These are phyloP conservation scores for Macaca nemestrina DNA, from an alignment of 2,113 vertebrate species.

Conservation along the genomic window DNA sequence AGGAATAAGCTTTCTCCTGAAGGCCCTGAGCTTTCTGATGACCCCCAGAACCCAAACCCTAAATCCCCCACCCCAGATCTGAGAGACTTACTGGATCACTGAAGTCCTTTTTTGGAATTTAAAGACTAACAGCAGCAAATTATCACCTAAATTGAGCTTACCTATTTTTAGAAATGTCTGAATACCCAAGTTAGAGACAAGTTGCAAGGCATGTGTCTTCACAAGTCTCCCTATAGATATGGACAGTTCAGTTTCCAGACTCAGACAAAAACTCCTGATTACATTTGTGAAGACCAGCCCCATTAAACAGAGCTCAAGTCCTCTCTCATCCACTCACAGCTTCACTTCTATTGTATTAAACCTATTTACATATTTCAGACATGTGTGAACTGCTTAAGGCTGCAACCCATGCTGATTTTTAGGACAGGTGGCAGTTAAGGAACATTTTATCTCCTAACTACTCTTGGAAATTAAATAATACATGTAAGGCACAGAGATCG, in stretches of 20 bases:
- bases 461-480: slow-evolving; percentile 33
- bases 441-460: slow-evolving; percentile 1
- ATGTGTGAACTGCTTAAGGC: background rate
- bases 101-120: background rate
- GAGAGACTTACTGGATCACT: background rate
- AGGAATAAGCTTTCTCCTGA: background rate
- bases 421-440: background rate
- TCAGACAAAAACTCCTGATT: background rate
- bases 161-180: background rate
- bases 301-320: background rate
- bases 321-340: background rate
- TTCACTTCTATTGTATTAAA: background rate
- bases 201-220: background rate
- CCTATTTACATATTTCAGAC: background rate
- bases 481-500: background rate
- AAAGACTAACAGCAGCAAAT: background rate
- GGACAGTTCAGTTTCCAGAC: background rate
- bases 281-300: background rate
- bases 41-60: background rate
- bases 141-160: background rate
- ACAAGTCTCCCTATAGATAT: background rate
- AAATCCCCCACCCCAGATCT: background rate
- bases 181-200: background rate
- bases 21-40: background rate
- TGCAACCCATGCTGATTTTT: background rate